Conservation (phyloP, 2,797 vertebrate genomes). For the Galago senegalensis region DNA sequence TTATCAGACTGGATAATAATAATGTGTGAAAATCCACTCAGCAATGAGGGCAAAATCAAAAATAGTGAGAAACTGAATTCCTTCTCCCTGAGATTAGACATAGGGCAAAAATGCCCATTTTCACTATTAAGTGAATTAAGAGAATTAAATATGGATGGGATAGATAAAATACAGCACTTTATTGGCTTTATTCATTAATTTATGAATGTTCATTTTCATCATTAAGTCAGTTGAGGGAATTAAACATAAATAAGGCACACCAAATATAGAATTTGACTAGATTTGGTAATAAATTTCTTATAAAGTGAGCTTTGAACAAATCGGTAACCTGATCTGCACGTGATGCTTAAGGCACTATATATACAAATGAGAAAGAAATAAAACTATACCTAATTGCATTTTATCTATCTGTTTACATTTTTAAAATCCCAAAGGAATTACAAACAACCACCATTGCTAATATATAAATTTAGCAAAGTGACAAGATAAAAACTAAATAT, state of each 20-base stretch:
- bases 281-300: too few relatives aligned
- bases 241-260: too few relatives aligned
- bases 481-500: neutral
- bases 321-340: neutral
- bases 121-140: neutral
- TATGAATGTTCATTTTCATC: neutral
- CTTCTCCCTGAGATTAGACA: neutral
- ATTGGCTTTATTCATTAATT: neutral
- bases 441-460: neutral
- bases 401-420: neutral
- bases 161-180: constrained; percentile 26
- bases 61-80: neutral
- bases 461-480: neutral
- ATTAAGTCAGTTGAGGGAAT: too few relatives aligned
- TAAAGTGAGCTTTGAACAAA: too few relatives aligned
- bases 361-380: neutral
- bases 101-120: neutral
- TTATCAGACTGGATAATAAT: neutral
- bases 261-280: too few relatives aligned
- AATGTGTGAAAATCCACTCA: neutral
- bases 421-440: neutral
- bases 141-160: neutral
- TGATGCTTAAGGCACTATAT: neutral
- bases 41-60: neutral
- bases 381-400: neutral